Evolutionary conservation across 1,140 invertebrate genomes (phyloP).

Genomic region (Meloidogyne chitwoodi): DNA sequence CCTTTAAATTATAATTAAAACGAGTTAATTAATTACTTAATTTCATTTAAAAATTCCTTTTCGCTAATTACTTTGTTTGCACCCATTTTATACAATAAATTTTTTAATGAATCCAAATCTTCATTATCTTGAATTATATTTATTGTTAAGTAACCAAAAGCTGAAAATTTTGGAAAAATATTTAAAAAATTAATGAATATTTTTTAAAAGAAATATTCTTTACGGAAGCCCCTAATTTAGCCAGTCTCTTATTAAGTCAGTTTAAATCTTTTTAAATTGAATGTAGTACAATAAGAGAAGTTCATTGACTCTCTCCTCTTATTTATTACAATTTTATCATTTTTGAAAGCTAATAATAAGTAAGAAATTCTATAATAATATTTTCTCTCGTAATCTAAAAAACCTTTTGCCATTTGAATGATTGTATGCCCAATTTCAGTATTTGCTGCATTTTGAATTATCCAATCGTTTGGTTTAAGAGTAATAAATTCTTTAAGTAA

Average conservation of each 20-base stretch:
- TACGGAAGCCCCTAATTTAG: too few species aligned
- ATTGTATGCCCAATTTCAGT: neutral
- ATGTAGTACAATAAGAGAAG: too few species aligned
- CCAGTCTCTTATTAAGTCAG: too few species aligned
- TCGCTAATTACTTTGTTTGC: neutral
- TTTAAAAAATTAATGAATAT: too few species aligned
- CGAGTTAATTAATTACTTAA: neutral
- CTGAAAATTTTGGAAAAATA: neutral
- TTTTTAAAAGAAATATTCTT: too few species aligned
- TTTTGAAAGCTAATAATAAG: too few species aligned
- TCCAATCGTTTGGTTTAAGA: neutral
- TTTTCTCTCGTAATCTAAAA: too few species aligned
- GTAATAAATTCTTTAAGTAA: conserved; percentile 5
- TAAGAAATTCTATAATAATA: too few species aligned
- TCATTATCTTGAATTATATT: neutral
- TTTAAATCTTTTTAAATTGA: too few species aligned
- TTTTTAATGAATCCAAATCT: neutral
- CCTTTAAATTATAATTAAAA: neutral
- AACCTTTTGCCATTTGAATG: conserved; percentile 10
- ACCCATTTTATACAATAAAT: neutral
- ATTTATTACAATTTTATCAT: too few species aligned
- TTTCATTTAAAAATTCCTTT: conserved; percentile 2
- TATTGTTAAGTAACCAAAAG: conserved; percentile 6
- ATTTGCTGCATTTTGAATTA: conserved; percentile 13
- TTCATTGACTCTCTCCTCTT: too few species aligned